Evolutionary conservation across 2,888 invertebrate species (phyloP).

Genomic region (Entomobrya proxima): DNA sequence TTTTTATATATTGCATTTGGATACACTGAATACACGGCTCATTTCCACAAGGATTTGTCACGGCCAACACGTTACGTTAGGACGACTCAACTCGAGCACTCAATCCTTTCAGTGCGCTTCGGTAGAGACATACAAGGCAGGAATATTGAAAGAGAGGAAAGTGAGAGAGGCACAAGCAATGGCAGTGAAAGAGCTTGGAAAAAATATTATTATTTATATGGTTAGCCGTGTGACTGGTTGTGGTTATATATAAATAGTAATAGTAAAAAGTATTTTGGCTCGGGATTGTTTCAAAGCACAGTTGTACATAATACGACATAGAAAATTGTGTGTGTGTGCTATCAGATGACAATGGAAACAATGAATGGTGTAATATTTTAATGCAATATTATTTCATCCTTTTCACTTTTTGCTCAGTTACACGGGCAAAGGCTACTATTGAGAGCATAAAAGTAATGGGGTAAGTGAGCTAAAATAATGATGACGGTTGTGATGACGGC

Average conservation of each 20-base stretch:
- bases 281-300: background rate
- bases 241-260: slow-evolving; percentile 24
- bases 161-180: slow-evolving; percentile 40
- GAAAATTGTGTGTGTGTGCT: background rate
- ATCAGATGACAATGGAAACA: slow-evolving; percentile 56
- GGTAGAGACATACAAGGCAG: slow-evolving; percentile 49
- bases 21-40: slow-evolving; percentile 48
- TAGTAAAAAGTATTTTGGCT: background rate
- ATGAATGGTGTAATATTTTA: slow-evolving; percentile 61
- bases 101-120: slow-evolving; percentile 78
- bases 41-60: slow-evolving; percentile 67
- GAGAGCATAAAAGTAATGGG: background rate
- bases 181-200: slow-evolving; percentile 18
- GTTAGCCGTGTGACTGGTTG: slow-evolving; percentile 8
- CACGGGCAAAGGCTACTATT: background rate
- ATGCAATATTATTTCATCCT: slow-evolving; percentile 48
- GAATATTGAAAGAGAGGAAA: slow-evolving; percentile 41
- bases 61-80: slow-evolving; percentile 79
- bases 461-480: slow-evolving; percentile 42
- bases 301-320: background rate
- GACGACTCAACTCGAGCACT: slow-evolving; percentile 84
- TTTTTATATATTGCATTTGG: background rate
- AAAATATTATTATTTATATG: slow-evolving; percentile 8
- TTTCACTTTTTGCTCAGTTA: slow-evolving; percentile 34
- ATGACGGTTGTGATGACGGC: slow-evolving; percentile 24